These are phyloP conservation scores for Bombus terrestris DNA, from an alignment of 1,140 invertebrate species.

Conservation along the genomic window DNA sequence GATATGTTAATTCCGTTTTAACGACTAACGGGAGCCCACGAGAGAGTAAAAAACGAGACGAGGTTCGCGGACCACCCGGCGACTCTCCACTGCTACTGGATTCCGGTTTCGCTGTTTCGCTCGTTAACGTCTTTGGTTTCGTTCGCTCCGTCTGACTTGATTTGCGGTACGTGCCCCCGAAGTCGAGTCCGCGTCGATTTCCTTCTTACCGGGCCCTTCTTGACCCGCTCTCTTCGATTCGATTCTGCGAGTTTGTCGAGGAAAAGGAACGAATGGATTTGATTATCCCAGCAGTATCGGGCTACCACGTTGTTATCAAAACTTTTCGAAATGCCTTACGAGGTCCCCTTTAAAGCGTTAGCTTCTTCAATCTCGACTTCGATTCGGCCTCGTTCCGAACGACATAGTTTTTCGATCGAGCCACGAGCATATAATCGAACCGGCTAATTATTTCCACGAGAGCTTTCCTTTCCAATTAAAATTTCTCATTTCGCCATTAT, in stretches of 20 bases:
- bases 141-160: conserved; percentile 14
- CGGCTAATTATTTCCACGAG: too few species aligned
- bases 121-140: conserved; percentile 53
- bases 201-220: neutral
- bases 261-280: conserved; percentile 27
- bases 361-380: too few species aligned
- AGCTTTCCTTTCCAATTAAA: neutral
- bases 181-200: conserved; percentile 32
- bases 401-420: too few species aligned
- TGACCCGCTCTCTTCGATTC: neutral
- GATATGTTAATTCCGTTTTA: conserved; percentile 59
- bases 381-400: too few species aligned
- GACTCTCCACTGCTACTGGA: conserved; percentile 4
- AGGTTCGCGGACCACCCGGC: conserved; percentile 34
- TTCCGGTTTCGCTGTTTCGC: neutral
- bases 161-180: conserved; percentile 35
- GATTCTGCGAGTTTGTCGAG: conserved; percentile 40
- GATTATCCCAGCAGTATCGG: neutral
- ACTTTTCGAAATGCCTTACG: neutral
- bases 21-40: conserved; percentile 46
- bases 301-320: conserved; percentile 18
- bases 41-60: conserved; percentile 51
- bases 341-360: neutral
- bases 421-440: too few species aligned
- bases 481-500: too few species aligned